Base-by-base conservation (phyloP, 2,888 invertebrate genomes). In the Orchesella flavescens region DNA sequence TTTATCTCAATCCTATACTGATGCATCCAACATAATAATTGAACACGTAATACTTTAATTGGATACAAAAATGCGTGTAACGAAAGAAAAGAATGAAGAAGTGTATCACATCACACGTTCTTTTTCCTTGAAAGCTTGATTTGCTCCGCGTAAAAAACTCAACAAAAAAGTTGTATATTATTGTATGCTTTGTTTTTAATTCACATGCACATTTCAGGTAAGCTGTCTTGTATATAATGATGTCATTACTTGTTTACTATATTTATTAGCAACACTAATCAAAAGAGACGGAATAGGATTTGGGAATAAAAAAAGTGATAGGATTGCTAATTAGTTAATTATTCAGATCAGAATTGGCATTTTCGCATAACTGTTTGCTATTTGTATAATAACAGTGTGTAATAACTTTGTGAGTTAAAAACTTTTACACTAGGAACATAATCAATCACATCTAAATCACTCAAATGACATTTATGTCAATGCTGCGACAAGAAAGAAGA, bases 41-140 rank as follows among this genome's bases (percentile, higher is more conserved):
- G n/a, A 49, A 49, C 49, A 49, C 49, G 49, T 49, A 49, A 49
- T n/a, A 3, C 15, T 34, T 49, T 15, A 49, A 49, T 49, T n/a
- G 3, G 49, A 49, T 49, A 12, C 12, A 12, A 49, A 12, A 49
- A 49, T 49, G 49, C 15, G 12, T 49, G 49, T 2, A 49, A 34
- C 49, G 15, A 49, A 49, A 15, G 49, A 49, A 49, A 49, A 49
- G n/a, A 49, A 15, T 49, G 49, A 15, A 15, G 49, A 63, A 63
- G 63, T 23, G 23, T 63, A 24, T 63, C 63, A n/a, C n/a, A 49
- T 63, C 63, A 63, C 63, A 63, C 63, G 63, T 63, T 23, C 63
- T 24, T 63, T 63, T 63, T 63, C 63, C 63, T 19, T 24, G 34
- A 63, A 24, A 7, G 24, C 34, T 12, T 49, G n/a, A 49, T 63